Conservation (phyloP, 2,113 vertebrate genomes). For the Oryzias melastigma region DNA sequence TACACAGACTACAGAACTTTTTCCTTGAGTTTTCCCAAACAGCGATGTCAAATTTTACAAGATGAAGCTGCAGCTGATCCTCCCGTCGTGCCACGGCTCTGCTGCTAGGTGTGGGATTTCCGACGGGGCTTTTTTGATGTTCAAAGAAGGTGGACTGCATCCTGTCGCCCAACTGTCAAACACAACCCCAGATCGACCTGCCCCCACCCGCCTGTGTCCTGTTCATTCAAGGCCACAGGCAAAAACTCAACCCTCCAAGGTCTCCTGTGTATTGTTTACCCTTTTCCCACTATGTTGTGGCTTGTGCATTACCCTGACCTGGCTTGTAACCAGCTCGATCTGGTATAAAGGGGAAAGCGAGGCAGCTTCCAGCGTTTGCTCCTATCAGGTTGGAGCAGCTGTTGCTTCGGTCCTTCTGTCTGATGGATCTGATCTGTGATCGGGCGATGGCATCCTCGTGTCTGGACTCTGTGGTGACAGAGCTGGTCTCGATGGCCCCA, state of each 20-base stretch:
- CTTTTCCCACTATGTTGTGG: slow-evolving; percentile 74
- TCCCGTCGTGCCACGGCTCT: neutral
- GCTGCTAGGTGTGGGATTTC: neutral
- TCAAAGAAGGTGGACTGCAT: slow-evolving; percentile 28
- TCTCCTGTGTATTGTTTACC: slow-evolving; percentile 71
- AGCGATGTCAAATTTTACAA: neutral
- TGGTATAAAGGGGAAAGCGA: slow-evolving; percentile 62
- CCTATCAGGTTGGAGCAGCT: neutral
- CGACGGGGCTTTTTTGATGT: slow-evolving; percentile 37
- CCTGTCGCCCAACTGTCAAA: slow-evolving; percentile 51
- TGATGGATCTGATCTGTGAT: slow-evolving; percentile 58
- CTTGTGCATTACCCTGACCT: slow-evolving; percentile 78
- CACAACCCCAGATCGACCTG: slow-evolving; percentile 3
- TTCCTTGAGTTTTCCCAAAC: neutral
- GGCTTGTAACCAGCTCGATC: slow-evolving; percentile 43
- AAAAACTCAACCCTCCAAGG: slow-evolving; percentile 79
- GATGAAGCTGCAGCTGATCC: slow-evolving; percentile 5
- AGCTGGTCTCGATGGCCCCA: slow-evolving; percentile 66
- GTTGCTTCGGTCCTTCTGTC: neutral
- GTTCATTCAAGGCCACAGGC: slow-evolving; percentile 74
- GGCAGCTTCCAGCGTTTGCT: slow-evolving; percentile 6
- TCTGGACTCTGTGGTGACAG: slow-evolving; percentile 60
- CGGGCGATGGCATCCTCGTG: slow-evolving; percentile 48
- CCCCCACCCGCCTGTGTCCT: slow-evolving; percentile 11
- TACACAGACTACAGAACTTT: too few species aligned